Evolutionary conservation across 2,797 vertebrate species (phyloP), one percentile per base, ranked within the genome.

Genomic region (Kryptopterus vitreolus): DNA sequence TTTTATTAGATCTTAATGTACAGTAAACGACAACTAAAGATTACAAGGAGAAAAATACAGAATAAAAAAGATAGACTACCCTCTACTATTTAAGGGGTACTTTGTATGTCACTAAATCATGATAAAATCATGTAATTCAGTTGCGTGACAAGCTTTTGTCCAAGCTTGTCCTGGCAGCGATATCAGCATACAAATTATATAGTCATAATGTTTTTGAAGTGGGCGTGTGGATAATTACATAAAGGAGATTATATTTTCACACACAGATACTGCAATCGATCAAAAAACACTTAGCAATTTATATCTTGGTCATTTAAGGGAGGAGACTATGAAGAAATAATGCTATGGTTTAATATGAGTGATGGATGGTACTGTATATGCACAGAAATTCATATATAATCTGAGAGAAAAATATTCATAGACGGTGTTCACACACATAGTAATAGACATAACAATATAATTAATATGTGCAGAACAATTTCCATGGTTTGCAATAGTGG

Each of bases 171-270:
- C 50, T 3, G 18, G 24, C 46, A 52, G 68, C 18, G 24, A 52
- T 70, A 70, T 31, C 10, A 7, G 38, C 38, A 43, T 22, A 31
- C 18, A 52, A 4, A 31, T 3, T 29, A 70, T 31, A 31, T 52
- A 52, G 46, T 31, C 26, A 52, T 52, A 52, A 26, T 70, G 31
- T 52, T 52, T 70, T 70, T 31, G 1, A 70, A 31, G 68, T 70
- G 68, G 68, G 48, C 22, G 68, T 70, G 68, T 52, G 5, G 24
- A 52, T 31, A 70, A 52, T 69, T 69, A 13, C 48, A 20, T 29
- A 69, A 50, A 69, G 43, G 38, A 48, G 26, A 70, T 70, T 70
- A 31, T 31, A 38, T 26, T 74, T 35, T 58, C 31, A 58, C 43
- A 57, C 29, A 74, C 8, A n/a, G 35, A 57, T 57, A 58, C 33